phyloP scores from a whole-genome alignment of 2,888 invertebrate species.

The Ormia ochracea region DNA sequence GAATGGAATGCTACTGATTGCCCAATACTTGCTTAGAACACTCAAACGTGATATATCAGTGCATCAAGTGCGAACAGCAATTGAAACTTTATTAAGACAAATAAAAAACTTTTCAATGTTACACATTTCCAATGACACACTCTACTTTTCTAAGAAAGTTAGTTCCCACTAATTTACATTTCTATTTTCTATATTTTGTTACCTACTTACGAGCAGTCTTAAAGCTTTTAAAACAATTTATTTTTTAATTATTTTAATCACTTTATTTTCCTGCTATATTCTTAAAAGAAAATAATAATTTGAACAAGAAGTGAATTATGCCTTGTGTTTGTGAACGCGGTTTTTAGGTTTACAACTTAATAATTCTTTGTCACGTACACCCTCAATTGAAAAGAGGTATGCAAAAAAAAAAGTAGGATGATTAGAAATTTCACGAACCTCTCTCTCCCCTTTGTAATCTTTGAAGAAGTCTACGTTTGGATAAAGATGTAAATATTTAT shows the following conservation, averaged over 20 bases:
- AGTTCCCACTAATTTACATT: neutral
- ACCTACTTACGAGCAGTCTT: neutral
- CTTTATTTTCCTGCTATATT: slow-evolving; percentile 34
- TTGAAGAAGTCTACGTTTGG: slow-evolving; percentile 14
- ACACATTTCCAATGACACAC: neutral
- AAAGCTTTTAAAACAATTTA: neutral
- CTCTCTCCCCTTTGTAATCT: no score
- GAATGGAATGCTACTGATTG: no score
- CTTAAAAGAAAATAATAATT: neutral
- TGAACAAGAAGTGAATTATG: slow-evolving; percentile 31
- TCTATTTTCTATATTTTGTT: neutral
- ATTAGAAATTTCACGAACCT: slow-evolving; percentile 5
- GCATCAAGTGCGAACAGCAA: no score
- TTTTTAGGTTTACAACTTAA: slow-evolving; percentile 61
- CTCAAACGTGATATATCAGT: no score
- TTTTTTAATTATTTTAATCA: slow-evolving; percentile 48
- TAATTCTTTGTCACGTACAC: slow-evolving; percentile 58
- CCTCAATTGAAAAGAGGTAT: slow-evolving; percentile 49
- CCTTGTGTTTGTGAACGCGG: slow-evolving; percentile 58
- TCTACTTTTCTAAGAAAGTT: neutral
- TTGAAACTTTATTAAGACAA: no score
- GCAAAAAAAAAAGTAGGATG: neutral
- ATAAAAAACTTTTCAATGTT: no score
- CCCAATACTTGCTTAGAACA: no score
- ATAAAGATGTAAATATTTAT: neutral